Evolutionary conservation across 1,140 invertebrate genomes (phyloP).

Genomic region (Arion vulgaris): DNA sequence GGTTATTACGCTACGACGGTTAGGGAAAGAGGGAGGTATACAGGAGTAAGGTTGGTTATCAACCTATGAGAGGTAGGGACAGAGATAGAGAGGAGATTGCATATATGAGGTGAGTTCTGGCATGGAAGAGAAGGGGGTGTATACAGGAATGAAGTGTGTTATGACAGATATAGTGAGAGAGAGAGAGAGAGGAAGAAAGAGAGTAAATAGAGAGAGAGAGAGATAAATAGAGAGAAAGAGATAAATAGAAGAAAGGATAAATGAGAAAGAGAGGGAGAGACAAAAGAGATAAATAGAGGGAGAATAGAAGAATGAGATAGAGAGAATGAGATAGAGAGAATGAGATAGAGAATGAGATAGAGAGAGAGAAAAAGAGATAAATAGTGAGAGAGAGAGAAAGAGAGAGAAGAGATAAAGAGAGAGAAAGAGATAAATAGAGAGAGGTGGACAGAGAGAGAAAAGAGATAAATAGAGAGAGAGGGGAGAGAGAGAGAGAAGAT

Average conservation of each 20-base stretch:
- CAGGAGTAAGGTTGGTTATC: too few species aligned
- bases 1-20: too few species aligned
- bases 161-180: too few species aligned
- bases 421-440: not conserved
- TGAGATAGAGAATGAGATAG: slow-evolving; percentile 10
- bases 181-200: too few species aligned
- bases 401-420: not conserved
- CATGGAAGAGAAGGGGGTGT: too few species aligned
- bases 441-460: not conserved
- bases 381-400: too few species aligned
- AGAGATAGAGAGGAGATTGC: too few species aligned
- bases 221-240: not conserved
- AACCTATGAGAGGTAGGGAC: too few species aligned
- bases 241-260: not conserved
- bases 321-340: not conserved
- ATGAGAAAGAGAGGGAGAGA: not conserved
- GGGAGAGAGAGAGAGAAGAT: slow-evolving; percentile 8
- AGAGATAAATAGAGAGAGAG: not conserved
- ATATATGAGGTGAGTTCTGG: too few species aligned
- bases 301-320: too few species aligned
- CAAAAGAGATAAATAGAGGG: not conserved
- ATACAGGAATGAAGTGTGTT: too few species aligned
- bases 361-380: slow-evolving; percentile 12
- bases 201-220: not conserved
- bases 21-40: not conserved